Base-by-base conservation (phyloP, 2,888 invertebrate species). In the Microdon myrmicae region DNA sequence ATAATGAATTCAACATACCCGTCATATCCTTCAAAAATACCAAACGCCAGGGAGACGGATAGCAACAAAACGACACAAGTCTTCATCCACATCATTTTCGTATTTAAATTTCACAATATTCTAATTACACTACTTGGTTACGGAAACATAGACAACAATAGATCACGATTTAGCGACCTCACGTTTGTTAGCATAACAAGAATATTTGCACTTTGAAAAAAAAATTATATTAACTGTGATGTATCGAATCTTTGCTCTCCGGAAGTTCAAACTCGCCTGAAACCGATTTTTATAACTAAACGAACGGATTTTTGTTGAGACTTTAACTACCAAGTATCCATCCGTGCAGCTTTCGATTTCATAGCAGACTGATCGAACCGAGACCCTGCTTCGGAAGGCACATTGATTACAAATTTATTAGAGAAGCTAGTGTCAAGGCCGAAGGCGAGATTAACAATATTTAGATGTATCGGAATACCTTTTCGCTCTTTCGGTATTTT, bases 391-490 rank as follows among this genome's bases (percentile, higher is more conserved):
- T 73, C 72, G 70, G 77, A 66, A 54, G 53, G 32, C 39, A 60
- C 48, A 54, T 55, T 47, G 49, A 68, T 53, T 60, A 67, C 49
- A 68, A 60, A 59, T 56, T 55, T 53, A 37, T 59, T 49, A 71
- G 74, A 71, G 72, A 74, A 74, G 75, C 74, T 73, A 77, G 78
- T 77, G 77, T 78, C 77, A 77, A 77, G 77, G 77, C 77, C 74
- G 72, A 71, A 58, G 38, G 64, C 43, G 51, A 43, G 51, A 41
- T 47, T 34, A 38, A 47, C 45, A 53, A 29, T 29, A 47, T 45
- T 58, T 45, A 49, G 56, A 35, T 47, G 23, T 61, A 61, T 49
- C 56, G 25, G 43, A 58, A 38, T 44, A 44, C 47, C 38, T 56
- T 17, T 45, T 19, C 20, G 26, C 22, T 31, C 16, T 14, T 20